Conservation (phyloP, 2,888 invertebrate species). For the Cremastinae sp. region DNA sequence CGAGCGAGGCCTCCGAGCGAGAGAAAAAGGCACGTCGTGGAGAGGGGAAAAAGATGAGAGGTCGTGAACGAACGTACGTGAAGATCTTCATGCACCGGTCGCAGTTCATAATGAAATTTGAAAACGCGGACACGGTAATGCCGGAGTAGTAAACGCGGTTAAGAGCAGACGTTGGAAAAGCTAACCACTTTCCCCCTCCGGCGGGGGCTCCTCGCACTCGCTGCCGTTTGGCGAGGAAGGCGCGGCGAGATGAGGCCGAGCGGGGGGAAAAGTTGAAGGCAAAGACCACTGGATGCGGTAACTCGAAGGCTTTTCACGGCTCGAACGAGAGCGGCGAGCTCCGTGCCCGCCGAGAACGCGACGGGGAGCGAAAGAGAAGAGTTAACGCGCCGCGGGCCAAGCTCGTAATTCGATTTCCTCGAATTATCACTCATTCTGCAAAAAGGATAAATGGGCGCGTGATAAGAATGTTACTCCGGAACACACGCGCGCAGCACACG, state of each 20-base stretch:
- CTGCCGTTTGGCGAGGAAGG: no score
- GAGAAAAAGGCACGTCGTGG: conserved; percentile 8
- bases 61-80: no score
- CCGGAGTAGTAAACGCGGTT: conserved; percentile 62
- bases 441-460: conserved; percentile 78
- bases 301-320: conserved; percentile 76
- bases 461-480: conserved; percentile 71
- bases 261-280: conserved; percentile 11
- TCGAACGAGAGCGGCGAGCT: conserved; percentile 7
- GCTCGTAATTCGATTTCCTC: conserved; percentile 76
- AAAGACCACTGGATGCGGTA: conserved; percentile 61
- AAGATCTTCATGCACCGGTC: conserved; percentile 72
- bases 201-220: no score
- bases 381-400: conserved; percentile 62
- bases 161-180: conserved; percentile 31
- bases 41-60: conserved; percentile 2
- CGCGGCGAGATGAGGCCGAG: neutral
- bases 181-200: no score
- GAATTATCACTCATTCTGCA: conserved; percentile 78
- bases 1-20: neutral
- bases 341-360: no score
- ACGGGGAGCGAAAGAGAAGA: conserved; percentile 8
- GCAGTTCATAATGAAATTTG: conserved; percentile 75
- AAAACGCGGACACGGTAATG: conserved; percentile 69
- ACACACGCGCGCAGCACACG: conserved; percentile 5